phyloP scores from a whole-genome alignment of 2,113 vertebrate species.

The Opisthocomus hoazin region DNA sequence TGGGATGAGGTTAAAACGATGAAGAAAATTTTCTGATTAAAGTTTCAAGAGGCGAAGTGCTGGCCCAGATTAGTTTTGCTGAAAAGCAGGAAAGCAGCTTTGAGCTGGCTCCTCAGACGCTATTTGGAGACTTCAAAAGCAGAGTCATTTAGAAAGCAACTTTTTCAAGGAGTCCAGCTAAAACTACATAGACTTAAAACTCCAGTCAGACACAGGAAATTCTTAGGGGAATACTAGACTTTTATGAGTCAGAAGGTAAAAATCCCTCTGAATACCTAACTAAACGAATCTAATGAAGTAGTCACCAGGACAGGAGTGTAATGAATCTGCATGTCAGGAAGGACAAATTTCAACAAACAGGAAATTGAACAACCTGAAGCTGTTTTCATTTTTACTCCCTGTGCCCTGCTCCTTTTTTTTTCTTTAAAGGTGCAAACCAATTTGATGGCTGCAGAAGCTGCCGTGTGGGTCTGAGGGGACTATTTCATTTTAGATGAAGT shows the following conservation, averaged over 20 bases:
- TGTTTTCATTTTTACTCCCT: conserved; percentile 44
- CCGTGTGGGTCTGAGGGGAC: neutral
- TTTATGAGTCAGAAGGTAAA: conserved; percentile 82
- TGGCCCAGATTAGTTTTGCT: conserved; percentile 60
- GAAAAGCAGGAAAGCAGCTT: conserved; percentile 54
- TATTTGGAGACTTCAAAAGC: conserved; percentile 54
- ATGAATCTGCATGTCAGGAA: conserved; percentile 64
- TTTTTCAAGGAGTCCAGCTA: conserved; percentile 68
- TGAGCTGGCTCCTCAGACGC: conserved; percentile 49
- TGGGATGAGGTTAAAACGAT: conserved; percentile 51
- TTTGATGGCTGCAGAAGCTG: conserved; percentile 10
- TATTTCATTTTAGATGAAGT: neutral
- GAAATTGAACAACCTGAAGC: conserved; percentile 73
- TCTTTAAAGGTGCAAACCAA: conserved; percentile 11
- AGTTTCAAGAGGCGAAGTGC: conserved; percentile 31
- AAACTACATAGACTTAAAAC: conserved; percentile 79
- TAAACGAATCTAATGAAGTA: conserved; percentile 76
- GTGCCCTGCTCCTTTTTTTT: neutral
- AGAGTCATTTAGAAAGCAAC: conserved; percentile 61
- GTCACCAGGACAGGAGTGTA: conserved; percentile 64
- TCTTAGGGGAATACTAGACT: conserved; percentile 81
- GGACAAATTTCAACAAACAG: conserved; percentile 72
- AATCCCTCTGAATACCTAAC: conserved; percentile 75
- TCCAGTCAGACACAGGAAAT: conserved; percentile 77
- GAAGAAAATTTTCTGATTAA: conserved; percentile 33